Evolutionary conservation across 2,113 vertebrate species (phyloP), one percentile per base, ranked within the genome.

Genomic region (Gopherus flavomarginatus): DNA sequence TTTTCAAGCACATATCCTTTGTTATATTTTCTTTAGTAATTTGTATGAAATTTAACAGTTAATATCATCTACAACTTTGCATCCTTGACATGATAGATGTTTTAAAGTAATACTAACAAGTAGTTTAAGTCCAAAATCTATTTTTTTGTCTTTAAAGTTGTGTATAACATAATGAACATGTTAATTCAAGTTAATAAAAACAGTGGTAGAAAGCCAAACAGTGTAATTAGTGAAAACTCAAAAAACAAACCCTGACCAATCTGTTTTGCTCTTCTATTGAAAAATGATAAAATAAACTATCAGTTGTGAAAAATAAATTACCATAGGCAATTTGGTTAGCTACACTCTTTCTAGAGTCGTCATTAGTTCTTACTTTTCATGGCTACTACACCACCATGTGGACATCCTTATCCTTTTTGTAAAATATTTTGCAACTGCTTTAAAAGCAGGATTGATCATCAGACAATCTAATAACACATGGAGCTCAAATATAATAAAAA

Each of bases 381-480:
- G 42, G 16, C 56, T 42, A 0, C 87, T 88, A 65, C 87, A 91
- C 97, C 62, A 84, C 92, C 96, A 87, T 3, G 80, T 91, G 96
- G 95, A 35, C 62, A 1, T 21, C 10, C 1, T 1, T 83, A 57
- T 77, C 11, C n/a, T 82, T 82, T 22, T 82, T 3, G 4, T 50
- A 65, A 80, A 0, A 78, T 42, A 38, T 16, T 79, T 79, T 83
- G 85, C 35, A 35, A 72, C 10, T 8, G 38, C 3, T n/a, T 50
- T 4, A 14, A 81, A 1, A 16, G n/a, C 38, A 31, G 69, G 12
- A 44, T 42, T 35, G 38, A 29, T 59, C 11, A 27, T 59, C 57
- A 65, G 17, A 16, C 31, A 65, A 35, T 35, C 38, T 81, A 12
- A 47, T 35, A 16, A 24, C 19, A 31, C 19, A 81, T 81, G 31